Evolutionary conservation across 2,888 invertebrate genomes (phyloP).

Genomic region (Caenorhabditis auriculariae): DNA sequence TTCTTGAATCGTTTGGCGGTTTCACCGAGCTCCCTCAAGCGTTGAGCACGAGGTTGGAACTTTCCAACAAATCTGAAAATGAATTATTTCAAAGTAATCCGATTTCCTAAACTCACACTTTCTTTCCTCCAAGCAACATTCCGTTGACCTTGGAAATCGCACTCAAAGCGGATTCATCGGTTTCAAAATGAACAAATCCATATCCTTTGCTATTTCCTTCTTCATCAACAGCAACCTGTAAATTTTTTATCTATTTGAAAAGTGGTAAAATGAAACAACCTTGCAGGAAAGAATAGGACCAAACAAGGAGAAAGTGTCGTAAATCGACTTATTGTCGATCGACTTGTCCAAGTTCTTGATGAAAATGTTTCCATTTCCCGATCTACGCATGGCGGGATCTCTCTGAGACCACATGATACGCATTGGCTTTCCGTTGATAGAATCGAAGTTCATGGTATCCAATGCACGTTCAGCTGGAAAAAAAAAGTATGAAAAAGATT

Average conservation of each 20-base stretch:
- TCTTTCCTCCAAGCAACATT: conserved; percentile 97
- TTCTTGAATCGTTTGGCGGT: conserved; percentile 87
- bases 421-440: conserved; percentile 93
- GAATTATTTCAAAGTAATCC: not conserved
- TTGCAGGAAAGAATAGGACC: conserved; percentile 98
- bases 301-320: conserved; percentile 97
- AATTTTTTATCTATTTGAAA: conserved; percentile 9
- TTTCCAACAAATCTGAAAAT: conserved; percentile 82
- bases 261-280: conserved; percentile 68
- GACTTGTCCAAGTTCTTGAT: conserved; percentile 97
- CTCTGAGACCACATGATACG: conserved; percentile 99
- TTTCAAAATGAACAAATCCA: conserved; percentile 64
- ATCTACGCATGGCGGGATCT: conserved; percentile 83
- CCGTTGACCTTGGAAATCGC: conserved; percentile 98
- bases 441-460: conserved; percentile 99
- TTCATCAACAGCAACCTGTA: conserved; percentile 66
- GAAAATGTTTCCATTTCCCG: conserved; percentile 98
- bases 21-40: conserved; percentile 95
- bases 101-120: conserved; percentile 70
- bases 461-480: conserved; percentile 86
- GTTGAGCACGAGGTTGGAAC: conserved; percentile 95
- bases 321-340: conserved; percentile 98
- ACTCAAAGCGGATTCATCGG: conserved; percentile 68
- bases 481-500: not conserved
- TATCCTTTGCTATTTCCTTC: conserved; percentile 67